Percentiles rank a stretch among this genome's conserved stretches.
These are phyloP conservation scores for Poeciliopsis presidionis DNA, from an alignment of 2,797 vertebrate species.

Conservation along the genomic window DNA sequence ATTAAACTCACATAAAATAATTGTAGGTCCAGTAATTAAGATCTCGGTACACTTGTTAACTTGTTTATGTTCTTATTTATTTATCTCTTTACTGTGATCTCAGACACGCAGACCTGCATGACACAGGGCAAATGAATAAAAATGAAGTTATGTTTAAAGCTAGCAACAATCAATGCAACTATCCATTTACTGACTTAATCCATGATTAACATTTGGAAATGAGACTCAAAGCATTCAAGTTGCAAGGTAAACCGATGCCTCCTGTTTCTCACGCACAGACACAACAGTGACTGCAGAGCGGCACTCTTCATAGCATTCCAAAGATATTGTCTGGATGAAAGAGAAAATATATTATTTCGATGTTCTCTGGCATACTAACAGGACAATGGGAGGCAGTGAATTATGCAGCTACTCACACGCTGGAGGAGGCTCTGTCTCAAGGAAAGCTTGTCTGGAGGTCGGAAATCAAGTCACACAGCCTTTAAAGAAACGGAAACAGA, in stretches of 20 bases:
- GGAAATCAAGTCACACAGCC: conserved; percentile 75
- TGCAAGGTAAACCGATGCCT: conserved; percentile 8
- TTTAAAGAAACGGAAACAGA: conserved; percentile 87
- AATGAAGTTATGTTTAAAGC: background rate
- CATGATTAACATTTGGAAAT: background rate
- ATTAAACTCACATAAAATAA: background rate
- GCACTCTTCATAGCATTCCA: conserved; percentile 60
- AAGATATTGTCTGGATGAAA: conserved; percentile 72
- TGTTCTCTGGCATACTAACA: conserved; percentile 12
- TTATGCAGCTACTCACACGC: conserved; percentile 69
- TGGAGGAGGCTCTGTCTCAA: conserved; percentile 78
- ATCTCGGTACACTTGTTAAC: background rate
- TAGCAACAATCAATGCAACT: conserved; percentile 1
- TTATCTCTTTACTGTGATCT: too few relatives aligned
- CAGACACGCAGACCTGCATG: background rate
- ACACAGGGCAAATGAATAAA: background rate
- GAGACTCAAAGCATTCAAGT: conserved; percentile 18
- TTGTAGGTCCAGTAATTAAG: background rate
- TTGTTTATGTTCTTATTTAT: background rate
- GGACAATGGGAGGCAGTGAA: conserved; percentile 18
- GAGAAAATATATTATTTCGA: conserved; percentile 20
- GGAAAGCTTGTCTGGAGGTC: conserved; percentile 67
- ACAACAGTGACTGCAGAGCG: conserved; percentile 3
- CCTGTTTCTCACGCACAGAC: background rate
- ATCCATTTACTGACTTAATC: conserved; percentile 42